Base-by-base conservation (phyloP, 2,888 invertebrate species). In the Urechis unicinctus region DNA sequence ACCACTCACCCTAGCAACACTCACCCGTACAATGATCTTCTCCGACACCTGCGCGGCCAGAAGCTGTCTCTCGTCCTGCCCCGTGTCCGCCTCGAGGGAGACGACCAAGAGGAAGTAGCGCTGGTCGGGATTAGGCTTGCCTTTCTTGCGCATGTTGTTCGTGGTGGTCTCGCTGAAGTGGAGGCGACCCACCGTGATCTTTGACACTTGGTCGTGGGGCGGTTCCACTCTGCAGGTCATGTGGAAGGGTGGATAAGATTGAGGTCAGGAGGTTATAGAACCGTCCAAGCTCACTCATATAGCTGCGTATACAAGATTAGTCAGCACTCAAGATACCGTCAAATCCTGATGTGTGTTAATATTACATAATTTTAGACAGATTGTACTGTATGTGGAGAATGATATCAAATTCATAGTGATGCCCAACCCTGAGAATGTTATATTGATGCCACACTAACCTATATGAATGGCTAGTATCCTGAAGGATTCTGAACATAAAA, bases 131-230 rank as follows among this genome's bases (percentile, higher is more conserved):
- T 98, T 98, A 0, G 97, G 97, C 61, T 95, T 88, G 0, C 96
- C 95, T 72, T 97, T 97, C 81, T 97, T 98, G 47, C 97, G 83
- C 94, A 97, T 97, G 74, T 98, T 98, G 77, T 97, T 97, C 70
- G 92, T 90, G 0, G 98, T 98, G 0, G 97, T 98, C 79, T 97
- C 97, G 52, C 94, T 93, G 79, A 97, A 98, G 81, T 98, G 98
- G 2, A 98, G 83, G 5, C 97, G 84, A 0, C 96, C 96, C 0
- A 97, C 94, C 0, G 97, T 97, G 50, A 74, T 57, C 62, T 77
- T 75, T 25, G 68, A 68, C 48, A 72, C 68, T 56, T 74, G 71
- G 42, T 75, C 88, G 55, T 88, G 88, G 55, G 88, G 86, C 63
- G 94, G 81, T 72, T 94, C 73, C 22, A 75, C 59, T 52, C 75